These are phyloP conservation scores for Plumapathes pennacea DNA, from an alignment of 92 coral and sea anemone species.

Conservation along the genomic window DNA sequence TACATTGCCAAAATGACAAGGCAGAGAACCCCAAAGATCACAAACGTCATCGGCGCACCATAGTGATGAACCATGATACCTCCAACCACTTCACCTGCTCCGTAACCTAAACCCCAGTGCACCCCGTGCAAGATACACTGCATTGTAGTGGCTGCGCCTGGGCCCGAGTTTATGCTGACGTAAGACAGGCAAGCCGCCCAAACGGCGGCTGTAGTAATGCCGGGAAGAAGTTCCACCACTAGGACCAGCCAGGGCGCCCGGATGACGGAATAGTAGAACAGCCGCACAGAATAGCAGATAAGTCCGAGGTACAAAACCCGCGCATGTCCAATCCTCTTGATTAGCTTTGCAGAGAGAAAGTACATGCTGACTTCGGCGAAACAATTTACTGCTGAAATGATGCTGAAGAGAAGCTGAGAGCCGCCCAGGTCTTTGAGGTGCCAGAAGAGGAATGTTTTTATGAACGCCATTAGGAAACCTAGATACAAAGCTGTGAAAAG, in stretches of 20 bases:
- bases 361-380: slow-evolving; percentile 99
- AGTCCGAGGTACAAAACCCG: slow-evolving; percentile 89
- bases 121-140: slow-evolving; percentile 99
- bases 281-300: slow-evolving; percentile 83
- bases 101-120: slow-evolving; percentile 99
- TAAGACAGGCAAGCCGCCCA: slow-evolving; percentile 99
- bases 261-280: slow-evolving; percentile 88
- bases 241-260: slow-evolving; percentile 96
- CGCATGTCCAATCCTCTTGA: slow-evolving; percentile 96
- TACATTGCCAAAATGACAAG: slow-evolving; percentile 72
- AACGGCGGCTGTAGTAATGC: slow-evolving; percentile 98
- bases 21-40: slow-evolving; percentile 85
- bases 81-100: slow-evolving; percentile 97
- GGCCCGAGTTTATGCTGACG: slow-evolving; percentile 96
- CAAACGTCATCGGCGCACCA: slow-evolving; percentile 93
- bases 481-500: slow-evolving; percentile 94
- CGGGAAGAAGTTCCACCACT: slow-evolving; percentile 94
- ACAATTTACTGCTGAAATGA: slow-evolving; percentile 96
- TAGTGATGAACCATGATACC: slow-evolving; percentile 96
- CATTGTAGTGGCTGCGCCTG: slow-evolving; percentile 99
- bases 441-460: slow-evolving; percentile 96
- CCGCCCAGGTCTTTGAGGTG: slow-evolving; percentile 97
- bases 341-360: slow-evolving; percentile 91
- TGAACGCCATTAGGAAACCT: slow-evolving; percentile 97
- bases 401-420: slow-evolving; percentile 88